These are phyloP conservation scores for Phyllotis vaccarum DNA, from an alignment of 2,797 vertebrate genomes.

Conservation along the genomic window DNA sequence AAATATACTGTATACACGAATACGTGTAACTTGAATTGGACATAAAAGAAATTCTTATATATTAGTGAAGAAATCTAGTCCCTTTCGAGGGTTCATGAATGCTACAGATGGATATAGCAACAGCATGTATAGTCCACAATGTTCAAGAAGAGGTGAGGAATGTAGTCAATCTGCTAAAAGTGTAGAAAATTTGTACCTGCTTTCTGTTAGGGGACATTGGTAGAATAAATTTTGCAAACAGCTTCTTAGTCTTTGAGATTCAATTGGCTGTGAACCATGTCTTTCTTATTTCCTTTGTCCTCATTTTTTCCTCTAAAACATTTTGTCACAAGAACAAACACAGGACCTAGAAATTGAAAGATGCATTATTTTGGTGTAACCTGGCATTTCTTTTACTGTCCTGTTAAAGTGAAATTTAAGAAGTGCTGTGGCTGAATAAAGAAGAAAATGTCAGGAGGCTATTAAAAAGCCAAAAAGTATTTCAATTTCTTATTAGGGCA, in stretches of 20 bases:
- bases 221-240: background rate
- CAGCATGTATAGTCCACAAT: background rate
- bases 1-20: background rate
- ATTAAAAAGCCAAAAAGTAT: background rate
- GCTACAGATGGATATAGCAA: background rate
- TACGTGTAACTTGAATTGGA: background rate
- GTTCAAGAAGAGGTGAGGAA: background rate
- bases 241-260: conserved; percentile 11
- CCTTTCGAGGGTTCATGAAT: background rate
- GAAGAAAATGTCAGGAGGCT: background rate
- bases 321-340: background rate
- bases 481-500: background rate
- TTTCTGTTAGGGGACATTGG: background rate
- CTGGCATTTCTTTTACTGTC: background rate
- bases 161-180: background rate
- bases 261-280: background rate
- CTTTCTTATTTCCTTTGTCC: background rate
- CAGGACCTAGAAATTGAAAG: background rate
- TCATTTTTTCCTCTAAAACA: conserved; percentile 24
- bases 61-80: background rate
- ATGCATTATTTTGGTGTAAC: conserved; percentile 44
- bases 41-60: background rate
- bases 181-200: background rate
- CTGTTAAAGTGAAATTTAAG: conserved; percentile 21
- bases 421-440: background rate